Base-by-base conservation (phyloP, 2,797 vertebrate genomes). In the Pipistrellus pygmaeus region DNA sequence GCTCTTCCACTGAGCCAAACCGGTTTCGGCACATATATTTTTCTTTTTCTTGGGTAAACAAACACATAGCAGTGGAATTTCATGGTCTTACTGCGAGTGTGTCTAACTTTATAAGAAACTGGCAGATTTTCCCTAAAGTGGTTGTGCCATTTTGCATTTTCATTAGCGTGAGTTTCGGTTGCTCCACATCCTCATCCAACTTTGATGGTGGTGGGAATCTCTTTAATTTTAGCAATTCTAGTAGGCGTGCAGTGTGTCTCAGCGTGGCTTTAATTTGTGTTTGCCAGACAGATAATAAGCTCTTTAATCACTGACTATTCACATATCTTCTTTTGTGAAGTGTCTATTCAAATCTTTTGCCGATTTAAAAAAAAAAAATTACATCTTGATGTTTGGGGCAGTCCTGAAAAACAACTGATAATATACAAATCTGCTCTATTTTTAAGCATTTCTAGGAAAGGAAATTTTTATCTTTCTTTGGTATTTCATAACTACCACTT, bases 381-480 rank as follows among this genome's bases (percentile, higher is more conserved):
- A 41, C 38, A 69, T 55, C 80, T 25, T 92, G 64, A 81, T 85
- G 75, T 80, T 92, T 85, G 81, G 68, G 35, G 15, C 53, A 89
- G 71, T 85, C 35, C 48, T 27, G 48, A 76, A 60, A 75, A 75
- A 55, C 53, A 68, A 44, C n/a, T 86, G 55, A 23, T 48, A 75
- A 89, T 64, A 81, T 38, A 89, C 25, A 81, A 46, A 64, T 44
- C 75, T 60, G 32, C 44, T 94, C 21, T 78, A 85, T 77, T 71
- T 89, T 82, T 57, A 90, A 76, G 76, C 30, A 77, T 35, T 57
- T 94, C 53, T 46, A 86, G 27, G 69, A 94, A 57, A 82, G 81
- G 25, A 85, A 25, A 53, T 30, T 20, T 77, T 66, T 15, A 25
- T 75, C 44, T 89, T 25, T 76, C 60, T 77, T 69, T 60, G 21